Evolutionary conservation across 1,140 invertebrate species (phyloP).

Genomic region (Drosophila arawakana): DNA sequence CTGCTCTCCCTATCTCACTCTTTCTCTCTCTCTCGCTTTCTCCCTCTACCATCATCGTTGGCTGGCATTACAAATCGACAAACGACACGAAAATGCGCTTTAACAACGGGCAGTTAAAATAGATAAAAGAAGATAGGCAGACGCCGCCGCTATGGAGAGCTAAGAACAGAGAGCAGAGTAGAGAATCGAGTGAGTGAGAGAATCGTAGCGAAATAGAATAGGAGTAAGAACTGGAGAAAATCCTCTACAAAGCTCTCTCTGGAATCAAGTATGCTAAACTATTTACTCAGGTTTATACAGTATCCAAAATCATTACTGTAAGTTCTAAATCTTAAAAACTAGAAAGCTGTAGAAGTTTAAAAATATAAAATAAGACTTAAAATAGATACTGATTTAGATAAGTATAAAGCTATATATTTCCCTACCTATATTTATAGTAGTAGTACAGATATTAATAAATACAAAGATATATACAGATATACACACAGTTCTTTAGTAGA

Average conservation of each 20-base stretch:
- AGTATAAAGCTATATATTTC: neutral
- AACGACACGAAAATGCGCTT: conserved; percentile 84
- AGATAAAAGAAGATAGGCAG: conserved; percentile 81
- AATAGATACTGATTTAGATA: neutral
- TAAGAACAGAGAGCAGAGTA: neutral
- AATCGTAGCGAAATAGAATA: neutral
- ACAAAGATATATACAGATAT: neutral
- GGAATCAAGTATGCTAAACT: neutral
- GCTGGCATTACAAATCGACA: conserved; percentile 82
- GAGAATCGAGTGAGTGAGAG: neutral
- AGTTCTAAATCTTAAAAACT: neutral
- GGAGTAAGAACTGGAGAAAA: neutral
- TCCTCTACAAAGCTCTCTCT: neutral
- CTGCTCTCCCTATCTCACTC: neutral
- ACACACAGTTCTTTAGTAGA: neutral
- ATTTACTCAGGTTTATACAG: neutral
- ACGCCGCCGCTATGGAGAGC: conserved; percentile 56
- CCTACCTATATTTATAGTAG: neutral
- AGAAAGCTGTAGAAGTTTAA: too few relatives aligned
- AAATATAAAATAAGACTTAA: neutral
- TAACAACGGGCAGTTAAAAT: conserved; percentile 83
- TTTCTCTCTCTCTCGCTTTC: too few relatives aligned
- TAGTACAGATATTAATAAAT: conserved; percentile 1
- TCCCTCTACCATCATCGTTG: conserved; percentile 54
- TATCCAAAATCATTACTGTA: too few relatives aligned